Evolutionary conservation across 2,113 vertebrate genomes (phyloP).

Genomic region (Brachypteracias leptosomus): DNA sequence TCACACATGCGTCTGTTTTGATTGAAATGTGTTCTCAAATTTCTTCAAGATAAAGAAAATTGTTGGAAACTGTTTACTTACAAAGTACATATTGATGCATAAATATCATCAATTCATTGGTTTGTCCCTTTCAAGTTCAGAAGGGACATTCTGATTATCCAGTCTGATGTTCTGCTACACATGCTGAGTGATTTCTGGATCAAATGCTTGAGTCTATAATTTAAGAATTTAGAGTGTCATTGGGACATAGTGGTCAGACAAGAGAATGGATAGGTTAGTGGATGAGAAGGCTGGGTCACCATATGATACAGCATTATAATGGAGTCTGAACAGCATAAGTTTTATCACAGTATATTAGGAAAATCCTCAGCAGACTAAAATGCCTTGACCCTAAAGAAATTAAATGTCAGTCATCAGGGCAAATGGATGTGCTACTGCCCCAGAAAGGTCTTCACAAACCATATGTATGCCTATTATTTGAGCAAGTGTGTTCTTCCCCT

Average conservation of each 20-base stretch:
- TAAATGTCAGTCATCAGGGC: background rate
- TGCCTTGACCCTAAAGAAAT: background rate
- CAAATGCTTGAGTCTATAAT: background rate
- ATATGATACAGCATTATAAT: background rate
- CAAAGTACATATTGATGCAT: background rate
- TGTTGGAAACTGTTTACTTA: background rate
- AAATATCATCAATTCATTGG: background rate
- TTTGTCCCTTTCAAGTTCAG: background rate
- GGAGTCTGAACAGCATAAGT: background rate
- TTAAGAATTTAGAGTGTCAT: background rate
- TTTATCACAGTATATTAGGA: background rate
- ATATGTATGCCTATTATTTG: background rate
- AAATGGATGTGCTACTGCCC: background rate
- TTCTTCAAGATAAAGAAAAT: background rate
- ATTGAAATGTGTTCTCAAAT: background rate
- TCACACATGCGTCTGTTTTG: background rate
- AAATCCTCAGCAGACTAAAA: background rate
- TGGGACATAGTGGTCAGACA: background rate
- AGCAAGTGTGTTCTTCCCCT: background rate
- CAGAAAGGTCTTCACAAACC: background rate
- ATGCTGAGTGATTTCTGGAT: background rate
- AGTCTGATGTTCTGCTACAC: background rate
- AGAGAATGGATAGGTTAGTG: background rate
- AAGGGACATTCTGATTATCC: background rate
- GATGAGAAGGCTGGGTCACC: background rate